phyloP scores from a whole-genome alignment of 2,888 invertebrate genomes.

The Geotrupes spiniger region DNA sequence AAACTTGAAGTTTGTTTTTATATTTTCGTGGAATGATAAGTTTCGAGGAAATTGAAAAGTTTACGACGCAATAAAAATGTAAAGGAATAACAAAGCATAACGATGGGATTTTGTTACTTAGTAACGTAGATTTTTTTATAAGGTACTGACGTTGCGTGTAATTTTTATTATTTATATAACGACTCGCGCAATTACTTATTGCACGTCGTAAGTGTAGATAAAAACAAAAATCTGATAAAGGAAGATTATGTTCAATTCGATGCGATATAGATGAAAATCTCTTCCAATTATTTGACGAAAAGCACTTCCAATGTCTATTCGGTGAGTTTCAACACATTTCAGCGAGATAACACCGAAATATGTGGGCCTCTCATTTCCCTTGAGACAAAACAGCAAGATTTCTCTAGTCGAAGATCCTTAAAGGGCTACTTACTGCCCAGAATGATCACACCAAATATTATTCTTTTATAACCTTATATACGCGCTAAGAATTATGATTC shows the following conservation, averaged over 20 bases:
- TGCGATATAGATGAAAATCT: slow-evolving; percentile 23
- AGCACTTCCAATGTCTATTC: slow-evolving; percentile 39
- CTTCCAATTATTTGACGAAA: slow-evolving; percentile 36
- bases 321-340: slow-evolving; percentile 41
- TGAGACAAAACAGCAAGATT: slow-evolving; percentile 44
- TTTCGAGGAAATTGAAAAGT: too few relatives aligned
- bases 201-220: too few relatives aligned
- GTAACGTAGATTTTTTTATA: too few relatives aligned
- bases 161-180: too few relatives aligned
- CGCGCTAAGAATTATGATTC: background rate
- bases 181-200: too few relatives aligned
- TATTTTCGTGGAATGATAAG: too few relatives aligned
- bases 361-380: slow-evolving; percentile 45
- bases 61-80: too few relatives aligned
- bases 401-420: slow-evolving; percentile 41
- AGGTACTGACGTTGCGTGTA: too few relatives aligned
- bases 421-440: slow-evolving; percentile 44
- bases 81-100: too few relatives aligned
- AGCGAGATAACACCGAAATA: slow-evolving; percentile 43
- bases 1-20: too few relatives aligned
- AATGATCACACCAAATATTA: slow-evolving; percentile 44
- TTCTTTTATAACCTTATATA: slow-evolving; percentile 22
- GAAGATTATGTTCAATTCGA: slow-evolving; percentile 12
- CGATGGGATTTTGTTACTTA: too few relatives aligned
- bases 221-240: background rate